Evolutionary conservation across 2,113 vertebrate genomes (phyloP).

Genomic region (Neopipo cinnamomea): DNA sequence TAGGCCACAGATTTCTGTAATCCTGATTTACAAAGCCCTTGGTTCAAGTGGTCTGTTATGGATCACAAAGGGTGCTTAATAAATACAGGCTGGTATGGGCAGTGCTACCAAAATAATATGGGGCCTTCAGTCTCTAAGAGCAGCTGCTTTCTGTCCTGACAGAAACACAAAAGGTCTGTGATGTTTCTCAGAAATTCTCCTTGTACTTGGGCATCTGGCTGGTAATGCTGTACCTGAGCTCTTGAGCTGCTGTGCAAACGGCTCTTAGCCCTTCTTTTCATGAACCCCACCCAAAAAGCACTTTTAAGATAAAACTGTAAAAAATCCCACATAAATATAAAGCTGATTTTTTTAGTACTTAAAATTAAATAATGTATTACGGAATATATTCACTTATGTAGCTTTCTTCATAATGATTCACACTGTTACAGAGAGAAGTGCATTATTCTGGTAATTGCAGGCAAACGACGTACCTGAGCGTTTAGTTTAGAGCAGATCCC

Average conservation of each 20-base stretch:
- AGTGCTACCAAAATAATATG: not conserved
- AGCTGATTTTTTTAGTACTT: not conserved
- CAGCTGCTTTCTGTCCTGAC: not conserved
- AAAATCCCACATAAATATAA: accelerated
- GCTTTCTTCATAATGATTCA: not conserved
- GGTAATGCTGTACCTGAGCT: not conserved
- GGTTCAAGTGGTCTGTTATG: not conserved
- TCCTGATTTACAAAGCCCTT: not conserved
- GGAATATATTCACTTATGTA: not conserved
- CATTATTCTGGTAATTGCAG: not conserved
- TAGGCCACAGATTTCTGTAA: not conserved
- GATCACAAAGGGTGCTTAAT: not conserved
- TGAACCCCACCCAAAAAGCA: not conserved
- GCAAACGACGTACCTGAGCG: not conserved
- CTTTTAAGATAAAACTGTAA: not conserved
- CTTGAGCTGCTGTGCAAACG: not conserved
- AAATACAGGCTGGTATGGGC: not conserved
- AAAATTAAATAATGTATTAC: not conserved
- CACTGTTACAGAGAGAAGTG: not conserved
- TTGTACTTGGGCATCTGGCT: not conserved
- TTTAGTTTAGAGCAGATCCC: not conserved
- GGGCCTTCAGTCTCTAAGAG: not conserved
- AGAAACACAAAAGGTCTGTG: not conserved
- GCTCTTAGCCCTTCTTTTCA: not conserved
- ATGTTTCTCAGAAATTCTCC: not conserved